Evolutionary conservation across 2,113 vertebrate genomes (phyloP).

Genomic region (Elephas maximus): DNA sequence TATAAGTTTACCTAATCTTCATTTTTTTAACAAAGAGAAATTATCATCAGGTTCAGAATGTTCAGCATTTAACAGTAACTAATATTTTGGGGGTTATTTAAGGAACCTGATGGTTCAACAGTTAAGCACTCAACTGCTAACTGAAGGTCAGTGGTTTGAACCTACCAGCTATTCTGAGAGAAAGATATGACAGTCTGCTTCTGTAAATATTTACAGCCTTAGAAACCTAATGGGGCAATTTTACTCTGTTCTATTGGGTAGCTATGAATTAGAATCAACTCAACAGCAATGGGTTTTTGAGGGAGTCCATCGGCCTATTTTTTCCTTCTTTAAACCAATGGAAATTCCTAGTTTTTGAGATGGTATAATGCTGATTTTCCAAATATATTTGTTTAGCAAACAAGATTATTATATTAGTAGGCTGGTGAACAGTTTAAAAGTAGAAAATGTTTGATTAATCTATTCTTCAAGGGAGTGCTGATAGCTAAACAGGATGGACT

Average conservation of each 20-base stretch:
- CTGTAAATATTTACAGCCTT: too few relatives aligned
- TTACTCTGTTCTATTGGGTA: too few relatives aligned
- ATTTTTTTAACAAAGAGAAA: background rate
- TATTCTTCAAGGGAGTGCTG: background rate
- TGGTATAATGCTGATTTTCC: background rate
- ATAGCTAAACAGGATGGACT: too few relatives aligned
- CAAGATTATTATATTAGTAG: background rate
- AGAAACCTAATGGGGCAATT: too few relatives aligned
- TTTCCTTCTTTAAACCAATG: background rate
- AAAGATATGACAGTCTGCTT: too few relatives aligned
- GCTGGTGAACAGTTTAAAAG: background rate
- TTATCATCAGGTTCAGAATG: background rate
- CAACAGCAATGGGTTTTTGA: too few relatives aligned
- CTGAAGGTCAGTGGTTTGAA: too few relatives aligned
- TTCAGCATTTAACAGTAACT: background rate
- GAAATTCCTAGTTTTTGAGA: background rate
- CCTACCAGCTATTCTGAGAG: too few relatives aligned
- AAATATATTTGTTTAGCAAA: background rate
- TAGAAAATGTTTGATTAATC: background rate
- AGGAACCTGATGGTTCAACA: too few relatives aligned
- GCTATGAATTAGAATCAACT: too few relatives aligned
- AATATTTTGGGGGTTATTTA: background rate
- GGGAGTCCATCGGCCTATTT: background rate
- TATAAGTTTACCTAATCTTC: background rate
- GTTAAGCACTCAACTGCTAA: too few relatives aligned